Base-by-base conservation (phyloP, 1,140 invertebrate species). In the Zaprionus africanus region DNA sequence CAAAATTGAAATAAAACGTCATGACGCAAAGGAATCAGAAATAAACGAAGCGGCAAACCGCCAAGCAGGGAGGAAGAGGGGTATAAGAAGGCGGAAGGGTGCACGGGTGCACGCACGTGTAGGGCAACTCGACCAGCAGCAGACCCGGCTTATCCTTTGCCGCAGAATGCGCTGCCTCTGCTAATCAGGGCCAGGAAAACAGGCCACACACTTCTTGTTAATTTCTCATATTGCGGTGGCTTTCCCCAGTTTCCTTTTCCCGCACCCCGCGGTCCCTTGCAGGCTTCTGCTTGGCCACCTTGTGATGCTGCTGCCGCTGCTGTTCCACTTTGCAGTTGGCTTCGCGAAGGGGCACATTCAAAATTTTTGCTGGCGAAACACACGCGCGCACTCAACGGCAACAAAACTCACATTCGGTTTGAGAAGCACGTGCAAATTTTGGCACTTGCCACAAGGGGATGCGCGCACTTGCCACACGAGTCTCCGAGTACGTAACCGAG, bases 391-490 rank as follows among this genome's bases (percentile, higher is more conserved):
- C 78, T 74, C 54, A 76, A 66, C 75, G 63, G 58, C 58, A 24
- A 51, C 46, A 76, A 68, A 76, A 54, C 68, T 81, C 58, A 69
- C 61, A 53, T 62, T 76, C 66, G 65, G 71, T 59, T 59, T 57
- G 28, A 61, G 61, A 67, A 69, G 69, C 78, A 81, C 81, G 81
- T 74, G 75, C 58, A 72, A 80, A 73, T 60, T 69, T 80, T 65
- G 61, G 53, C 59, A 67, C 34, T 31, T 56, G 64, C 54, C 63
- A 59, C 58, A 34, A 57, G 54, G 51, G 46, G 46, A 51, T 11
- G 59, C n/a, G 17, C 66, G 64, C 76, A 49, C 58, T 71, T 24
- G 58, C 67, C 62, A 43, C 62, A 43, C 46, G 41, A 34, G 9
- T 34, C 31, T 34, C 9, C 31, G 31, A 7, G 28, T 34, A 31